These are phyloP conservation scores for Drosophila mercatorum DNA, from an alignment of 2,888 invertebrate genomes.

Conservation along the genomic window DNA sequence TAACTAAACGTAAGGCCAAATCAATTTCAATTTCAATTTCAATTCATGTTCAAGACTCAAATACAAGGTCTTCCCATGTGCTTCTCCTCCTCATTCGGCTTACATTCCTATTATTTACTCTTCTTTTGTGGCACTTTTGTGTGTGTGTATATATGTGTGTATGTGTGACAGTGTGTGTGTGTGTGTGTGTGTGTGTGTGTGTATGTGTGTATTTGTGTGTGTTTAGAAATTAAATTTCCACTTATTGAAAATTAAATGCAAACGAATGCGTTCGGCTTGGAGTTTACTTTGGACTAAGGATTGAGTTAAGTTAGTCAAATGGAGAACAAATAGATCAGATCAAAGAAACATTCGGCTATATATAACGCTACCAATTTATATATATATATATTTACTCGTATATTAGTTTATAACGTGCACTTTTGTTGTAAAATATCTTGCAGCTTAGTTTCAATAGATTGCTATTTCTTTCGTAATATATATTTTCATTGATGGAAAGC, in stretches of 20 bases:
- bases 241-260: slow-evolving; percentile 70
- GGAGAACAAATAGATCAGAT: slow-evolving; percentile 23
- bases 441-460: slow-evolving; percentile 32
- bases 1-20: slow-evolving; percentile 77
- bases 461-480: slow-evolving; percentile 5
- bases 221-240: slow-evolving; percentile 58
- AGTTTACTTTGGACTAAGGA: slow-evolving; percentile 52
- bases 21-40: slow-evolving; percentile 42
- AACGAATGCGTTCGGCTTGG: slow-evolving; percentile 50
- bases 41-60: slow-evolving; percentile 4
- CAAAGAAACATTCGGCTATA: slow-evolving; percentile 40
- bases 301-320: slow-evolving; percentile 29
- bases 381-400: slow-evolving; percentile 25
- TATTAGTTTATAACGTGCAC: slow-evolving; percentile 45
- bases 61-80: slow-evolving; percentile 28
- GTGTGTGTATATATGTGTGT: slow-evolving; percentile 24
- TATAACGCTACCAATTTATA: slow-evolving; percentile 41
- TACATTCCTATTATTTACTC: slow-evolving; percentile 28
- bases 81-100: slow-evolving; percentile 28
- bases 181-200: neutral
- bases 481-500: slow-evolving; percentile 45
- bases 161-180: slow-evolving; percentile 14
- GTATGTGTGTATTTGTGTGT: slow-evolving; percentile 13
- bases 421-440: slow-evolving; percentile 49
- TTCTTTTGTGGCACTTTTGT: slow-evolving; percentile 63